Evolutionary conservation across 2,888 invertebrate genomes (phyloP).

Genomic region (Psococerastis gibbosa): DNA sequence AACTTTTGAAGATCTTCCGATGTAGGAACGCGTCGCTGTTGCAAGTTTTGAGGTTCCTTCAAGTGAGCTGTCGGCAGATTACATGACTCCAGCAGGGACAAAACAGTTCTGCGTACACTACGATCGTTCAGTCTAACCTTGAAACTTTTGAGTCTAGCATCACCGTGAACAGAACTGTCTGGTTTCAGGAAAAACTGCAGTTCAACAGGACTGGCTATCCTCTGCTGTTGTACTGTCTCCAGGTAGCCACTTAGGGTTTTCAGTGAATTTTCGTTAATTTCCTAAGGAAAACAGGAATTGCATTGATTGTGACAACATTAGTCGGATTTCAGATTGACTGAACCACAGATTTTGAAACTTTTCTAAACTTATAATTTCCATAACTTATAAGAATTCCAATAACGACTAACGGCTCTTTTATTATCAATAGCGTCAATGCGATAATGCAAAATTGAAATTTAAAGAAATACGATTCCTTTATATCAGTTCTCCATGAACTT

Average conservation of each 20-base stretch:
- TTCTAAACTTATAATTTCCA: too few species aligned
- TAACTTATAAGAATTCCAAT: too few species aligned
- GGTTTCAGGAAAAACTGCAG: slow-evolving; percentile 62
- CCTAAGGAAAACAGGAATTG: slow-evolving; percentile 34
- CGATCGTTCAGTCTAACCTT: slow-evolving; percentile 48
- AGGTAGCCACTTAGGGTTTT: slow-evolving; percentile 73
- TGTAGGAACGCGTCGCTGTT: slow-evolving; percentile 19
- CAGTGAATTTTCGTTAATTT: slow-evolving; percentile 74
- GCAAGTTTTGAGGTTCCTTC: slow-evolving; percentile 37
- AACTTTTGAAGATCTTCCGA: slow-evolving; percentile 5
- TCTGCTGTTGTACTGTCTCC: slow-evolving; percentile 51
- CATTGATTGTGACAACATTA: too few species aligned
- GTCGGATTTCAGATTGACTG: too few species aligned
- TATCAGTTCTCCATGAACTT: too few species aligned
- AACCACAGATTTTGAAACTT: too few species aligned
- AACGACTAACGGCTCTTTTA: too few species aligned
- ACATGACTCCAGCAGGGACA: slow-evolving; percentile 59
- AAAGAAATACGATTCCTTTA: too few species aligned
- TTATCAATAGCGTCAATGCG: too few species aligned
- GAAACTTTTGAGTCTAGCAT: slow-evolving; percentile 40
- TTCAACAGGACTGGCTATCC: slow-evolving; percentile 37
- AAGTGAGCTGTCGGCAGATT: slow-evolving; percentile 73
- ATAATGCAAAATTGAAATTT: too few species aligned
- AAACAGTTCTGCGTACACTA: slow-evolving; percentile 51
- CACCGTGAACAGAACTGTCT: slow-evolving; percentile 14